These are phyloP conservation scores for Microcebus lehilahytsara DNA, from an alignment of 2,113 vertebrate genomes.

Conservation along the genomic window DNA sequence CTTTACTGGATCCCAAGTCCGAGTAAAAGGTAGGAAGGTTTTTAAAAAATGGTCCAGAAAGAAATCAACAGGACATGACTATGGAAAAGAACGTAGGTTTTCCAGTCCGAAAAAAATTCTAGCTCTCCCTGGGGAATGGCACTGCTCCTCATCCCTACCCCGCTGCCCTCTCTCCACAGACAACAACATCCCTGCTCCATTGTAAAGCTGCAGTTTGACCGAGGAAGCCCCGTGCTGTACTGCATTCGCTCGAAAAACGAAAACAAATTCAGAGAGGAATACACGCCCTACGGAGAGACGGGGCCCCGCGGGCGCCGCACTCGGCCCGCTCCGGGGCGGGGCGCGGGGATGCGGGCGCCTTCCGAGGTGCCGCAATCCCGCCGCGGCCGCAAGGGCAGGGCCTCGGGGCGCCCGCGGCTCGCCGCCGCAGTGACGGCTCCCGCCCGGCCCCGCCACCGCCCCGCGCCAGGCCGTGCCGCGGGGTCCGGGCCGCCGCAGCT, in stretches of 20 bases:
- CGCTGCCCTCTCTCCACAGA: slow-evolving; percentile 24
- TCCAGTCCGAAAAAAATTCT: not conserved
- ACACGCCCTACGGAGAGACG: not conserved
- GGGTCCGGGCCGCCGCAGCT: not conserved
- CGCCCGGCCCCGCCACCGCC: not conserved
- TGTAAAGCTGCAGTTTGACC: slow-evolving; percentile 2
- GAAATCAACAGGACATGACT: slow-evolving; percentile 66
- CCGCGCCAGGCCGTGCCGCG: slow-evolving; percentile 34
- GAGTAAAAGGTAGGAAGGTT: slow-evolving; percentile 11
- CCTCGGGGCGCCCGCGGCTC: slow-evolving; percentile 45
- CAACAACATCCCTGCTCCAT: slow-evolving; percentile 12
- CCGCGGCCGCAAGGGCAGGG: slow-evolving; percentile 70
- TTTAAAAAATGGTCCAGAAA: not conserved
- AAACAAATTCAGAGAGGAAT: not conserved
- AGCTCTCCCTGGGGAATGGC: slow-evolving; percentile 28
- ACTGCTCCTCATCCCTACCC: not conserved
- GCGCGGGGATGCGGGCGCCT: slow-evolving; percentile 45
- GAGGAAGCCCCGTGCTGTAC: not conserved
- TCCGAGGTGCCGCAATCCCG: slow-evolving; percentile 70
- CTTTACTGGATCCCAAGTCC: slow-evolving; percentile 33
- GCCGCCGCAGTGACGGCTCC: slow-evolving; percentile 52
- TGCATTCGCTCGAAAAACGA: not conserved
- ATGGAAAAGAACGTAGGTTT: not conserved
- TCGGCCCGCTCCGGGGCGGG: slow-evolving; percentile 33
- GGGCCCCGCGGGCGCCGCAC: not conserved